These are phyloP conservation scores for Scaptodrosophila latifasciaeformis DNA, from an alignment of 2,888 invertebrate species.

Conservation along the genomic window DNA sequence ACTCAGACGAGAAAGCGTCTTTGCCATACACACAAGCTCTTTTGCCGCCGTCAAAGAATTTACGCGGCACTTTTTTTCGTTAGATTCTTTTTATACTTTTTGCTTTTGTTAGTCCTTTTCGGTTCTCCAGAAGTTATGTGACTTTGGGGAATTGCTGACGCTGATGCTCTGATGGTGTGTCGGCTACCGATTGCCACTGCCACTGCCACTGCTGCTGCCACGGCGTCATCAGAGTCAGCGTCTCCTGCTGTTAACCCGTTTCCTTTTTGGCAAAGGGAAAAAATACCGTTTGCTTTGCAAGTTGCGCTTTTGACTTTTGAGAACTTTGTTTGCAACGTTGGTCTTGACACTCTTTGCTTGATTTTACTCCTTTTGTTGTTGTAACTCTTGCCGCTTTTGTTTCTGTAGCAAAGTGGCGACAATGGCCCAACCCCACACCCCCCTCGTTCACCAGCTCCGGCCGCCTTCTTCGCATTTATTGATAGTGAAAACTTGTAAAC, in stretches of 20 bases:
- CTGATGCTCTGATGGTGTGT: too few relatives aligned
- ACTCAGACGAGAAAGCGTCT: too few relatives aligned
- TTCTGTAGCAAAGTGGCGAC: too few relatives aligned
- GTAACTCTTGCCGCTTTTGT: constrained; percentile 26
- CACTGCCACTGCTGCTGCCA: not conserved
- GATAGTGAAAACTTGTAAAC: constrained; percentile 54
- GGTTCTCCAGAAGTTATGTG: constrained; percentile 52
- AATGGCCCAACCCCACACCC: too few relatives aligned
- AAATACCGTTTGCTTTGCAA: constrained; percentile 46
- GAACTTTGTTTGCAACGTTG: constrained; percentile 56
- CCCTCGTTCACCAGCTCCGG: too few relatives aligned
- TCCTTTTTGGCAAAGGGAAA: not conserved
- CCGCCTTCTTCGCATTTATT: constrained; percentile 44
- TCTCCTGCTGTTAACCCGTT: not conserved
- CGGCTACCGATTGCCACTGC: too few relatives aligned
- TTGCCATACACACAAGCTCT: constrained; percentile 3
- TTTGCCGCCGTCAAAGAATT: constrained; percentile 11
- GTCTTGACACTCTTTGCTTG: constrained; percentile 12
- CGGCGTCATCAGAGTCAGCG: too few relatives aligned
- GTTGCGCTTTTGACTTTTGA: constrained; percentile 56
- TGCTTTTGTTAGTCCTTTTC: constrained; percentile 17
- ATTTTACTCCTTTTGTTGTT: constrained; percentile 35
- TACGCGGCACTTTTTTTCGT: constrained; percentile 35
- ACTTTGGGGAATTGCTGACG: constrained; percentile 59
- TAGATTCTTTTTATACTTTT: constrained; percentile 52